Conservation (phyloP, 2,888 invertebrate genomes). For the Cerceris ruficornis region DNA sequence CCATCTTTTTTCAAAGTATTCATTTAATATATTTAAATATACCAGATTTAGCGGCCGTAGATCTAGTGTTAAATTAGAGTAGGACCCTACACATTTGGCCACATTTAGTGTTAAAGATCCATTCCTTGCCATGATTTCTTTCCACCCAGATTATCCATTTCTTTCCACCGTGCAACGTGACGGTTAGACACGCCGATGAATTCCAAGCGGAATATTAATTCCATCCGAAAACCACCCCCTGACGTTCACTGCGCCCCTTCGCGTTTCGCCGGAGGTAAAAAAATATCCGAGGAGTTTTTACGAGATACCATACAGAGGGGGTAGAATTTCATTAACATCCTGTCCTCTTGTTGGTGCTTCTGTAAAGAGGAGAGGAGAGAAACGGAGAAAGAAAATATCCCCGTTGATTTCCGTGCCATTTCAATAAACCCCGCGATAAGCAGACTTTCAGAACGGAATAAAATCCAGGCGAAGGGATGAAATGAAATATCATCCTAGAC, state of each 20-base stretch:
- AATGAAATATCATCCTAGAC: no score
- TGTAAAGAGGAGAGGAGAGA: neutral
- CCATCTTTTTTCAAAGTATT: no score
- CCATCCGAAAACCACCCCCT: neutral
- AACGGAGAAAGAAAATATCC: constrained; percentile 8
- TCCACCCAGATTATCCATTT: no score
- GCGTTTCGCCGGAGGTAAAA: neutral
- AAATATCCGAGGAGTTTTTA: constrained; percentile 9
- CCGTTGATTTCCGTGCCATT: constrained; percentile 6
- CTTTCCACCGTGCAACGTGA: constrained; percentile 5
- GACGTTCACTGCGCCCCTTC: neutral
- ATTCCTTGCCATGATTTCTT: no score
- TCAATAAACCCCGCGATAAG: no score
- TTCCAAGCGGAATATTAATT: constrained; percentile 55
- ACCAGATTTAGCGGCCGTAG: no score
- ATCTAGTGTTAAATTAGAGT: no score
- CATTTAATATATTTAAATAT: no score
- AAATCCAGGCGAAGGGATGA: neutral
- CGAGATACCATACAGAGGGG: neutral
- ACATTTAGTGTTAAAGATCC: no score
- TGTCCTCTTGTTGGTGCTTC: neutral
- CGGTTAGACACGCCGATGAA: constrained; percentile 48
- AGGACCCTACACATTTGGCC: no score
- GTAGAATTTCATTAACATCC: constrained; percentile 16
- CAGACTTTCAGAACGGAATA: neutral